Evolutionary conservation across 2,797 vertebrate genomes (phyloP), one percentile per base, ranked within the genome.

Genomic region (Pseudocheirus occidentalis): DNA sequence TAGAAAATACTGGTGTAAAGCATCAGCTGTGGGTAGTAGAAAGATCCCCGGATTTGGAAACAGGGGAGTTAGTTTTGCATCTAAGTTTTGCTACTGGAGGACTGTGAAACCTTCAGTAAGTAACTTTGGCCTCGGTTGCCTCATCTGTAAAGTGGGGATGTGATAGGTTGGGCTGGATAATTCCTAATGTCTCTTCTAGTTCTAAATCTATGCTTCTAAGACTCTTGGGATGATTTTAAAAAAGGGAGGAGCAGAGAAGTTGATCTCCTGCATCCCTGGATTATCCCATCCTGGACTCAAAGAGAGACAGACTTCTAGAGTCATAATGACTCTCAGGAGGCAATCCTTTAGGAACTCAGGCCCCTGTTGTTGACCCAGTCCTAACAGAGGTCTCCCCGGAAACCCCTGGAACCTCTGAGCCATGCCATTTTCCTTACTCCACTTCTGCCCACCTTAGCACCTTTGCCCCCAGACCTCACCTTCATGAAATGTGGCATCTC

Each of bases 401-500:
- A 31, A 57, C 21, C 40, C 34, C 18, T 24, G 21, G 28, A 40
- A 11, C 1, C 12, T 81, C 90, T 55, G 62, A 11, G 5, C 50
- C 28, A 1, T 57, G 7, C 14, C 18, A 55, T 66, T 62, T 58
- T 56, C 73, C 54, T 9, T 4, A 55, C 13, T 28, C 10, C 3
- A 0, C 2, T 5, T 4, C 7, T 27, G 5, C 24, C 62, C 3
- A 1, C 34, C 27, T 53, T 21, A 24, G 7, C 4, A 16, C 31
- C 58, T 50, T 1, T 87, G n/a, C 12, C 53, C 46, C 21, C 40
- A 11, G 29, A 27, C 90, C 40, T 94, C 73, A 98, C 98, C 97
- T 97, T 97, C 92, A 98, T 90, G 91, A 97, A 98, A 92, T 92
- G 96, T 2, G 16, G 6, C 57, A 98, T 91, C 13, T 98, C 97